phyloP scores from a whole-genome alignment of 2,113 vertebrate genomes.

The Pristiophorus japonicus region DNA sequence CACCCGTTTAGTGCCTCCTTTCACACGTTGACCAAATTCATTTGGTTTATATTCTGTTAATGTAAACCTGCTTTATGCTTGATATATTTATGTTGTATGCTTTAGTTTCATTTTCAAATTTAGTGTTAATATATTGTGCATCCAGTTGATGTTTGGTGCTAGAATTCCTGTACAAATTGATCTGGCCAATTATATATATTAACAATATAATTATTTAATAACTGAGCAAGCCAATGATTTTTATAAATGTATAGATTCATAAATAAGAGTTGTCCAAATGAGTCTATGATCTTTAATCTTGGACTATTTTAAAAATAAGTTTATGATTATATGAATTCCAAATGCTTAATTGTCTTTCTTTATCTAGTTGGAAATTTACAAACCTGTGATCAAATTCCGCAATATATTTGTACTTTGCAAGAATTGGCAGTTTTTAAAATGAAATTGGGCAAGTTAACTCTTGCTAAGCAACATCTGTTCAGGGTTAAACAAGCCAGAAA shows the following conservation, averaged over 20 bases:
- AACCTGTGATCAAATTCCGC: neutral
- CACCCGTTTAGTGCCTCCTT: too few species aligned
- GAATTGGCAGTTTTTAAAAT: neutral
- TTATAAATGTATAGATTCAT: neutral
- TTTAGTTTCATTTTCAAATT: too few species aligned
- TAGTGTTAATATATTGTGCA: too few species aligned
- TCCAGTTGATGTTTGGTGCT: too few species aligned
- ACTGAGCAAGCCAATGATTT: neutral
- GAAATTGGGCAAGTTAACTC: neutral
- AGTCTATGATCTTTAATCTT: neutral
- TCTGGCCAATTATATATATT: too few species aligned
- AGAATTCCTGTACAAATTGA: too few species aligned
- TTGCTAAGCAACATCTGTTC: neutral
- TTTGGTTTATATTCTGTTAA: too few species aligned
- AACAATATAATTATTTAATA: too few species aligned
- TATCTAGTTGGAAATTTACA: neutral
- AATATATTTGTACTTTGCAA: neutral
- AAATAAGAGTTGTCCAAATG: neutral
- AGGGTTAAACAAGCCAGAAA: neutral
- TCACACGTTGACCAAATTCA: too few species aligned
- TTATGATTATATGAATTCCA: neutral
- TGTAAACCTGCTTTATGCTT: too few species aligned
- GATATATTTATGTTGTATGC: too few species aligned
- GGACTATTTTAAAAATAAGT: neutral
- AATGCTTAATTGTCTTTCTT: neutral